These are phyloP conservation scores for Paradisaea rubra DNA, from an alignment of 2,113 vertebrate species.

Conservation along the genomic window DNA sequence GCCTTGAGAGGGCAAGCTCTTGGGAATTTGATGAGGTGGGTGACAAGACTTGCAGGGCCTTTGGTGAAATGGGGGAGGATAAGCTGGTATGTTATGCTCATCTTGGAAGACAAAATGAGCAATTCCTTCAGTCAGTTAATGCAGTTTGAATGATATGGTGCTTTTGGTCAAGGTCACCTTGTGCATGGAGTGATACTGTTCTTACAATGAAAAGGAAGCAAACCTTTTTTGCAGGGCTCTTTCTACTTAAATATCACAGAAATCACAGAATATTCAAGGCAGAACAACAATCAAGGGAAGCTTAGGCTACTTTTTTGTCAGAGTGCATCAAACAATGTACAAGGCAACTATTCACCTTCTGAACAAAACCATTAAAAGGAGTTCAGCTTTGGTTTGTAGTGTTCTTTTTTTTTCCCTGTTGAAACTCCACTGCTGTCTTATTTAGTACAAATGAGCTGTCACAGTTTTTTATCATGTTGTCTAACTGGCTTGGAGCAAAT, in stretches of 20 bases:
- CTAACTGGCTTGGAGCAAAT: not conserved
- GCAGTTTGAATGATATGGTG: not conserved
- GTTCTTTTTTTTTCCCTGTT: not conserved
- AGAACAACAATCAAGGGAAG: not conserved
- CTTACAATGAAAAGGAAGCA: not conserved
- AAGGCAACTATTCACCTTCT: not conserved
- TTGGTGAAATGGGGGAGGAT: not conserved
- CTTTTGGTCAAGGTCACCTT: constrained; percentile 7
- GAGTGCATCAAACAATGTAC: not conserved
- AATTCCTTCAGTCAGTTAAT: not conserved
- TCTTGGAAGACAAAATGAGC: not conserved
- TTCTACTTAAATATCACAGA: not conserved
- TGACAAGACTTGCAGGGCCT: not conserved
- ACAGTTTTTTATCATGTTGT: not conserved
- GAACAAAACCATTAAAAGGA: not conserved
- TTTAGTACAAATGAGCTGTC: not conserved
- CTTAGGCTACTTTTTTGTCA: not conserved
- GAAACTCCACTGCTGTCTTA: not conserved
- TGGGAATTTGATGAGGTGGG: not conserved
- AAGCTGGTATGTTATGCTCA: not conserved
- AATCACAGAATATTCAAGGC: not conserved
- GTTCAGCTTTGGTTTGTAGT: not conserved
- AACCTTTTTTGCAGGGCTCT: not conserved
- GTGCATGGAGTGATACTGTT: not conserved
- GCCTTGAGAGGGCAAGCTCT: not conserved